These are phyloP conservation scores for Caenorhabditis latens DNA, from an alignment of 1,140 invertebrate genomes.

Conservation along the genomic window DNA sequence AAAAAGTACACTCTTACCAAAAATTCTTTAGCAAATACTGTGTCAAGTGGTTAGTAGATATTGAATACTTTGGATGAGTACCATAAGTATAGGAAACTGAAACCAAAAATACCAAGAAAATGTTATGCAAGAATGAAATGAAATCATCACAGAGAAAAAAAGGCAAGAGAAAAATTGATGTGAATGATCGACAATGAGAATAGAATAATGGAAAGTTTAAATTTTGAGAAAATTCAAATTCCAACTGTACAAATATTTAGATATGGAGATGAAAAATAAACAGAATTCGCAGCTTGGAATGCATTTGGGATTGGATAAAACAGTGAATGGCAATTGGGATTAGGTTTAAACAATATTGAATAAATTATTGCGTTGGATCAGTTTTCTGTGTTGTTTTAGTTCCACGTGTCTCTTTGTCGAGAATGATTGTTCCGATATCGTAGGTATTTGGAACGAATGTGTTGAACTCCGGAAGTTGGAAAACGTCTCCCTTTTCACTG, in stretches of 20 bases:
- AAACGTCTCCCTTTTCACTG: conserved; percentile 71
- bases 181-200: not conserved
- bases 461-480: conserved; percentile 66
- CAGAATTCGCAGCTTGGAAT: not conserved
- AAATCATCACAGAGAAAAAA: conserved; percentile 15
- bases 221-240: not conserved
- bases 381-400: conserved; percentile 44
- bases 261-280: conserved; percentile 36
- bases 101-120: conserved; percentile 1
- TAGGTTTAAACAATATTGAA: not conserved
- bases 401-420: conserved; percentile 65
- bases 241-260: conserved; percentile 43
- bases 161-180: conserved; percentile 26
- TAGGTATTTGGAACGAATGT: conserved; percentile 76
- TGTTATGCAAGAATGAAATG: conserved; percentile 33
- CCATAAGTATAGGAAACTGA: conserved; percentile 2
- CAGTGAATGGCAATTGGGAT: conserved; percentile 27
- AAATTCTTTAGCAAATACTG: not conserved
- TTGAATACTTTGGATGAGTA: conserved; percentile 17
- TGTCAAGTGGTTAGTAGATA: conserved; percentile 34
- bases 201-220: not conserved
- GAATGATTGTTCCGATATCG: conserved; percentile 72
- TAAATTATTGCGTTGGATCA: conserved; percentile 47
- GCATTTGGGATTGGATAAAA: not conserved
- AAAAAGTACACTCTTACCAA: not conserved